Evolutionary conservation across 2,888 invertebrate species (phyloP), one percentile per base, ranked within the genome.

Genomic region (Zele albiditarsus): DNA sequence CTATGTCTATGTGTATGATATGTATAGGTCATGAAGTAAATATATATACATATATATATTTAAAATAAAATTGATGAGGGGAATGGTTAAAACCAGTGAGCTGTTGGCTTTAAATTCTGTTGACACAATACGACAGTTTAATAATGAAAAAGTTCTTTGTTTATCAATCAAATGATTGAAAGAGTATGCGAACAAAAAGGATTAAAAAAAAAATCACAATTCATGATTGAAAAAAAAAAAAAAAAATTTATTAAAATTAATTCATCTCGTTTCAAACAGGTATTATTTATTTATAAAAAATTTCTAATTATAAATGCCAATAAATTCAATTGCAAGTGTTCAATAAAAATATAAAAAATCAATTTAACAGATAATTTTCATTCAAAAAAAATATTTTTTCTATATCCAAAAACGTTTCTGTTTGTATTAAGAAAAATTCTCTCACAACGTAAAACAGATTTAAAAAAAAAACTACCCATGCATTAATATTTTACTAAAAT

Each of bases 81-180:
- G 53, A 8, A 53, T 53, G 20, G 20, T 53, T 46, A 66, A 67
- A 42, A 46, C 25, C 25, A 27, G 46, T 27, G 70, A 62, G 75
- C 73, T 74, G 38, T 57, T 31, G 38, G 68, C 53, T 68, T 63
- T 46, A 76, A 75, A 77, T 75, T 76, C 75, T 77, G 66, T 73
- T 12, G 73, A 76, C 71, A 49, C 72, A 23, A 38, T 63, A 23
- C 20, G 6, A 23, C 63, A 16, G 10, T 63, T 63, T 33, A 25
- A 46, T 67, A 67, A 46, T 67, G 46, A 25, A 38, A 67, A 49
- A 46, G 66, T 67, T 49, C 10, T 27, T 27, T 66, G 46, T 63
- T 38, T 63, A 20, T 38, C 20, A 38, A 38, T 33, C 10, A 33
- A 60, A 63, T 20, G 38, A 31, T 38, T 25, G 12, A 20, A 38